phyloP scores from a whole-genome alignment of 2,113 vertebrate species.

The Apteryx mantelli region DNA sequence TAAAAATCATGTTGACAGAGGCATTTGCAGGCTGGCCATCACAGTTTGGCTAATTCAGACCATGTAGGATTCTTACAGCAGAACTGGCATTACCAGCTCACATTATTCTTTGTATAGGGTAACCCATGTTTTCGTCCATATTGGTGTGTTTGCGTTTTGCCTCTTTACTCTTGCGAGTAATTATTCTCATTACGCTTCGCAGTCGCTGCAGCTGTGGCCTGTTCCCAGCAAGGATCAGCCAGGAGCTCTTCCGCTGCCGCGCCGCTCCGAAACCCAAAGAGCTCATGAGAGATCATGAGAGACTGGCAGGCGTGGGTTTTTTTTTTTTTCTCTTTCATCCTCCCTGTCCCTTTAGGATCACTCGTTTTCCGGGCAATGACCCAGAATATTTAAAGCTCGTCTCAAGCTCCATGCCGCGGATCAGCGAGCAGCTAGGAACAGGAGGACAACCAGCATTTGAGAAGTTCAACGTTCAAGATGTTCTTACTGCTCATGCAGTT shows the following conservation, averaged over 20 bases:
- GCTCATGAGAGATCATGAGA: neutral
- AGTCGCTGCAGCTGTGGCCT: neutral
- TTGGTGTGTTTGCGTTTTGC: neutral
- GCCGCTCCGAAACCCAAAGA: neutral
- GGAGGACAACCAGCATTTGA: neutral
- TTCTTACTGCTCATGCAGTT: neutral
- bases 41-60: accelerated
- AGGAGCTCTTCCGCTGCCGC: neutral
- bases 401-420: neutral
- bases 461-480: neutral
- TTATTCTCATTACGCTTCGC: neutral
- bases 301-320: neutral
- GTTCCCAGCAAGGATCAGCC: accelerated
- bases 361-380: neutral
- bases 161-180: conserved; percentile 10
- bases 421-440: neutral
- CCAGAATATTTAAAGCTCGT: neutral
- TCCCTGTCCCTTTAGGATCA: neutral
- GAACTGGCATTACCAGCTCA: neutral
- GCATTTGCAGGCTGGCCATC: accelerated
- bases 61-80: accelerated
- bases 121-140: neutral
- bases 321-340: neutral
- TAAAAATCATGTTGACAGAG: neutral
- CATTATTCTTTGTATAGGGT: neutral